Evolutionary conservation across 2,113 vertebrate genomes (phyloP), one percentile per base, ranked within the genome.

Genomic region (Xiphophorus couchianus): DNA sequence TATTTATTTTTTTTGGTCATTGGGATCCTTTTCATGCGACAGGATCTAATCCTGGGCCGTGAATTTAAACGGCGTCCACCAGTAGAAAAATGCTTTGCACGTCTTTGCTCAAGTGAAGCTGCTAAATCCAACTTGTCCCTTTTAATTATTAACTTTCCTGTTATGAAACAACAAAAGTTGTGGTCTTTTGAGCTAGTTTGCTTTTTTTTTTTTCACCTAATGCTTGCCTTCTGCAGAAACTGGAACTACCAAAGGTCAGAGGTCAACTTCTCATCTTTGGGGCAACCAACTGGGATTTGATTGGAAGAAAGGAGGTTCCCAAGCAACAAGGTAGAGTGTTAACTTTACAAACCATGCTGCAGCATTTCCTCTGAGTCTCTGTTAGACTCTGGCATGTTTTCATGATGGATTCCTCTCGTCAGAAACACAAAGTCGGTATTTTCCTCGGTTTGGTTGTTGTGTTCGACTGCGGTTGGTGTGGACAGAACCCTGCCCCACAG

Each of bases 211-310:
- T 7, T 10, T 9, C 22, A 22, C 1, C 17, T 54, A 63, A 8
- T 35, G 11, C 78, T 33, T 63, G 7, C 5, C 86, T 62, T 60
- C 54, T 73, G 15, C 93, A 99, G 97, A 98, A 97, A 94, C 96
- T 99, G 5, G 97, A 99, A 88, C 95, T 96, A 62, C 95, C 97
- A 76, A 97, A 96, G 86, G 94, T 93, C 44, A 96, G 96, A 88
- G 97, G 97, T 63, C 97, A 98, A 72, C 95, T 99, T 82, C 92
- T 99, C 73, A 95, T 98, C 79, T 98, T 97, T 89, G 97, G 97
- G 69, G 97, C 97, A 58, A 98, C 97, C 88, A 99, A 99, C 93
- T 99, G 97, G 97, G 97, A 98, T 92, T 85, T 99, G 93, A 98
- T 98, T 86, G 97, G 97, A 91, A 95, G 97, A 51, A 98, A 98